Conservation (phyloP, 2,888 invertebrate genomes). For the Athalia rosae region DNA sequence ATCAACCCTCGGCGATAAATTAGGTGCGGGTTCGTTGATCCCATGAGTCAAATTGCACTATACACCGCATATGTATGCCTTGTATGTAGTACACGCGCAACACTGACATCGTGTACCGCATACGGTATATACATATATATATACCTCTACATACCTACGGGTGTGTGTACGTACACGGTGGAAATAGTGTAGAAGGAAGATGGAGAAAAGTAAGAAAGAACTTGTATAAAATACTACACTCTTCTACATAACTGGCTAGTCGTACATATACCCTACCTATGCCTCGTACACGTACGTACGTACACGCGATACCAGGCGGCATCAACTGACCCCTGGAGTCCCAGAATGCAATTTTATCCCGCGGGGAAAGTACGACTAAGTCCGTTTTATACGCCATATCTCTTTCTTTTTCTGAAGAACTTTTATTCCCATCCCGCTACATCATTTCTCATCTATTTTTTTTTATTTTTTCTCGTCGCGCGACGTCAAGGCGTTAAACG, state of each 20-base stretch:
- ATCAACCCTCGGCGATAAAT: slow-evolving; percentile 42
- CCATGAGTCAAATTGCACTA: slow-evolving; percentile 34
- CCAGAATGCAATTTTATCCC: slow-evolving; percentile 61
- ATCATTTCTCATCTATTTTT: no score
- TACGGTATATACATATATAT: neutral
- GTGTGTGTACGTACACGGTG: neutral
- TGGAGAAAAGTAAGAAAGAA: neutral
- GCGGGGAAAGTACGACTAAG: slow-evolving; percentile 53
- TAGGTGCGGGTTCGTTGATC: slow-evolving; percentile 39
- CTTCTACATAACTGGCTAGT: neutral
- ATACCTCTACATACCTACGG: neutral
- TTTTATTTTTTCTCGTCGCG: no score
- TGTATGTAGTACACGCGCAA: no score
- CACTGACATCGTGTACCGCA: neutral
- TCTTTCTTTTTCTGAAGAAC: slow-evolving; percentile 7
- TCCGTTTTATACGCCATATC: neutral
- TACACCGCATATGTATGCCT: neutral
- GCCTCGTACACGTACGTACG: neutral
- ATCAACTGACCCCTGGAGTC: slow-evolving; percentile 36
- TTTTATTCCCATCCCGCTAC: neutral
- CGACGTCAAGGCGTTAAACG: no score
- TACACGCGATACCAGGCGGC: neutral
- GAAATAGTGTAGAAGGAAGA: neutral
- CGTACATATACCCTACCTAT: neutral
- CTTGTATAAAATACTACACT: neutral